Evolutionary conservation across 2,113 vertebrate genomes (phyloP).

Genomic region (Bucco capensis): DNA sequence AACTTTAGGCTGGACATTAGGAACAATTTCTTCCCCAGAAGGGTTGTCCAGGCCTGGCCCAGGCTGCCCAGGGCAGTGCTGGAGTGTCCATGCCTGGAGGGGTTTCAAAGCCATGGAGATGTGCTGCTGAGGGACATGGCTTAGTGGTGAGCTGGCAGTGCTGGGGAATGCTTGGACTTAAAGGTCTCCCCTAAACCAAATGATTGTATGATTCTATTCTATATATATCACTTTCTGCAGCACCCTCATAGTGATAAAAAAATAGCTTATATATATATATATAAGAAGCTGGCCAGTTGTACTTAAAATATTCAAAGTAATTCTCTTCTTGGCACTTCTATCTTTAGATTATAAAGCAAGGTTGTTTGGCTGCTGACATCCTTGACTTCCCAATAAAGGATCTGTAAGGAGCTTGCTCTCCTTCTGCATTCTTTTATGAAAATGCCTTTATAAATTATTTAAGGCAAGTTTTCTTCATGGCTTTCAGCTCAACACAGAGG

Average conservation of each 20-base stretch:
- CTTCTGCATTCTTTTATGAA: not conserved
- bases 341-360: not conserved
- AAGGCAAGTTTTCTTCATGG: not conserved
- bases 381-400: constrained; percentile 33
- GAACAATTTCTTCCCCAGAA: too few relatives aligned
- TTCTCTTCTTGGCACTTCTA: constrained; percentile 22
- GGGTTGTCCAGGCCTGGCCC: too few relatives aligned
- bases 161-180: too few relatives aligned
- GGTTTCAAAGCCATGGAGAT: too few relatives aligned
- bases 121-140: too few relatives aligned
- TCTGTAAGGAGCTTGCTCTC: not conserved
- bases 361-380: constrained; percentile 36
- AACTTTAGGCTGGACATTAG: too few relatives aligned
- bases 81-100: too few relatives aligned
- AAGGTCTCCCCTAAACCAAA: too few relatives aligned
- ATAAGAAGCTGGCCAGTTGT: constrained; percentile 39
- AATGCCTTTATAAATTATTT: constrained; percentile 22
- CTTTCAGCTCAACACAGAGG: not conserved
- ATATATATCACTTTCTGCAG: not conserved
- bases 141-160: too few relatives aligned
- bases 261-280: not conserved
- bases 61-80: too few relatives aligned
- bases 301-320: constrained; percentile 47
- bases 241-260: too few relatives aligned
- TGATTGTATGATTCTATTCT: not conserved